Conservation (phyloP, 2,797 vertebrate species). For the Hypotaenidia philippensis region DNA sequence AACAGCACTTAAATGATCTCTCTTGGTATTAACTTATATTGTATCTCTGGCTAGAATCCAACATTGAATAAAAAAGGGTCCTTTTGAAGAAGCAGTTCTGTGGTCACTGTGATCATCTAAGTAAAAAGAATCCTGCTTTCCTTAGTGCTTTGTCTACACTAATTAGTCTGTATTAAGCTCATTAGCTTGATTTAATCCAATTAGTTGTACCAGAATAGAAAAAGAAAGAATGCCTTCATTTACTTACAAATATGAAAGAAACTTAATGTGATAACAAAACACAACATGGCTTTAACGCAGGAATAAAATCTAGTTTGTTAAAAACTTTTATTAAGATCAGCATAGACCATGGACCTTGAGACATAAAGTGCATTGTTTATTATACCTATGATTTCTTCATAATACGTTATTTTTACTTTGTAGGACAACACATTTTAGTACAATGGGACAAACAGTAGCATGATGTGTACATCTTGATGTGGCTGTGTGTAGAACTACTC, state of each 20-base stretch:
- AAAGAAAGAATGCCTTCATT: background rate
- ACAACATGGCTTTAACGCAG: background rate
- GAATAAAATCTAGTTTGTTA: background rate
- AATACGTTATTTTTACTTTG: background rate
- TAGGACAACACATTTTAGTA: background rate
- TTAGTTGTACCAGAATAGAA: conserved; percentile 32
- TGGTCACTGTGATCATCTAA: conserved; percentile 45
- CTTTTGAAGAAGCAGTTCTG: conserved; percentile 48
- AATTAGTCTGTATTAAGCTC: conserved; percentile 36
- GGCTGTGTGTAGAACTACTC: background rate
- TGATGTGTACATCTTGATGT: background rate
- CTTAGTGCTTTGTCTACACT: conserved; percentile 24
- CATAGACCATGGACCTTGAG: background rate
- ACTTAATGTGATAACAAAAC: background rate
- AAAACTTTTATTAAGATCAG: background rate
- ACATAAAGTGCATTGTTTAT: background rate
- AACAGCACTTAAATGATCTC: conserved; percentile 72
- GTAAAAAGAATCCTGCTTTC: conserved; percentile 40
- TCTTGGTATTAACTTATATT: conserved; percentile 73
- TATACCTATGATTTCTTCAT: background rate
- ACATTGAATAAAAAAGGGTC: conserved; percentile 20
- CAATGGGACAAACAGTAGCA: background rate
- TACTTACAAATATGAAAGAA: conserved; percentile 27
- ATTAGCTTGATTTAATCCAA: conserved; percentile 53
- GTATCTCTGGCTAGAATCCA: conserved; percentile 66